Base-by-base conservation (phyloP, 2,888 invertebrate genomes). In the Horisme vitalbata region DNA sequence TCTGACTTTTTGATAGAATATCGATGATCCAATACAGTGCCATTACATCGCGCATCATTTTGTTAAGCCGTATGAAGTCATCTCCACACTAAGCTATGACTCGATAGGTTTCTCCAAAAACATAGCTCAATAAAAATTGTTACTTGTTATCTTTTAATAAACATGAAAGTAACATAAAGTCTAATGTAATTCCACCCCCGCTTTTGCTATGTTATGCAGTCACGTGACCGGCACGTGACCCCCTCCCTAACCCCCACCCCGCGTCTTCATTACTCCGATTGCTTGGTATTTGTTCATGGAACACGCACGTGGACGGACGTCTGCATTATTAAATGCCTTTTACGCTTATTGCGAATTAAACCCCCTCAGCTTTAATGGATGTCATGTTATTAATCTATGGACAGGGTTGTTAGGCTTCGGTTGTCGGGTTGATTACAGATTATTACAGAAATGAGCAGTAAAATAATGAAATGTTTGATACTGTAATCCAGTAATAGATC, bases 261-360 rank as follows among this genome's bases (percentile, higher is more conserved):
- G 61, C 55, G 52, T 74, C 71, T 81, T 86, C 86, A 88, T 88
- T 89, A 88, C 76, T 65, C 45, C 74, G 76, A 88, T 86, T 81
- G 83, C 79, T 71, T 71, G 75, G 82, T 80, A 87, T 87, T 88
- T 86, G 85, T 83, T 82, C 49, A 49, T 69, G 61, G 69, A 64
- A 59, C 75, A 67, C 71, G 81, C 85, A 83, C 83, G 81, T 80
- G 83, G 63, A 58, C 81, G 75, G 79, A 83, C 83, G 86, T 81
- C 77, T 89, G 86, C 86, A 89, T 89, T 88, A 89, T 88, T 89
- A 89, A 89, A 89, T 87, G 89, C 85, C 89, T 87, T 89, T 88
- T 84, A 89, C 80, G 83, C 84, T 87, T 88, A 87, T 88, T 86
- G 85, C 82, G 62, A 85, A 76, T 80, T 83, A 79, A 84, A 43